Percentiles rank a stretch among this genome's conserved stretches.
phyloP scores from a whole-genome alignment of 2,888 invertebrate genomes.

The Drosophila mercatorum region DNA sequence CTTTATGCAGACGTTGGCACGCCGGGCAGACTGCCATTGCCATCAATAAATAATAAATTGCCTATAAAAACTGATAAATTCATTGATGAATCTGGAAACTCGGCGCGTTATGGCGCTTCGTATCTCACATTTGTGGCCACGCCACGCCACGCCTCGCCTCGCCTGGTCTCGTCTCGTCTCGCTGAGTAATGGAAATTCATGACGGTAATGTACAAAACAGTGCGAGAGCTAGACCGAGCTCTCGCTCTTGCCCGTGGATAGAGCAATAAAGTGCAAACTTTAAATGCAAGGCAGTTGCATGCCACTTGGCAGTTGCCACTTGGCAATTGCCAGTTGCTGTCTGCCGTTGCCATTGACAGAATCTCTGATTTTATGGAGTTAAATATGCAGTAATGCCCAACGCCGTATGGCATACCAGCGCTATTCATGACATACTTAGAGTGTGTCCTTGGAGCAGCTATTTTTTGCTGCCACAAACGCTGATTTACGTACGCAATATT shows the following conservation, averaged over 20 bases:
- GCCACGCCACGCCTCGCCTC: not conserved
- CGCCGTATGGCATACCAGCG: constrained; percentile 24
- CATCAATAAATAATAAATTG: constrained; percentile 79
- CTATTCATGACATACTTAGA: constrained; percentile 46
- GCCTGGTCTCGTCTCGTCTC: not conserved
- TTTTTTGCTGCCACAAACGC: constrained; percentile 24
- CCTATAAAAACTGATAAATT: constrained; percentile 79
- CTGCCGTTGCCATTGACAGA: constrained; percentile 45
- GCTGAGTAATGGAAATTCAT: constrained; percentile 75
- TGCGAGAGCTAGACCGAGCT: not conserved
- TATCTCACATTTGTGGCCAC: constrained; percentile 44
- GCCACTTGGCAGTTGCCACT: constrained; percentile 34
- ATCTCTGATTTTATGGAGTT: constrained; percentile 57
- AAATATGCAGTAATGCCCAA: constrained; percentile 22
- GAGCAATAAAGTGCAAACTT: constrained; percentile 22
- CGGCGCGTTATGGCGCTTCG: constrained; percentile 33
- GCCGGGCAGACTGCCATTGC: constrained; percentile 29
- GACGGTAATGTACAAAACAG: constrained; percentile 34
- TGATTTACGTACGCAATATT: constrained; percentile 60
- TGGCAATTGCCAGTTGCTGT: constrained; percentile 8
- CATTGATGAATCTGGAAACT: constrained; percentile 67
- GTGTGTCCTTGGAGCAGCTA: not conserved
- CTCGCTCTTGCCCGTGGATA: not conserved
- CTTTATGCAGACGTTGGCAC: constrained; percentile 31
- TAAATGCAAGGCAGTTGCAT: constrained; percentile 44